Percentiles rank a stretch among this genome's conserved stretches.
These are phyloP conservation scores for Carassius auratus DNA, from an alignment of 2,113 vertebrate species.

Conservation along the genomic window DNA sequence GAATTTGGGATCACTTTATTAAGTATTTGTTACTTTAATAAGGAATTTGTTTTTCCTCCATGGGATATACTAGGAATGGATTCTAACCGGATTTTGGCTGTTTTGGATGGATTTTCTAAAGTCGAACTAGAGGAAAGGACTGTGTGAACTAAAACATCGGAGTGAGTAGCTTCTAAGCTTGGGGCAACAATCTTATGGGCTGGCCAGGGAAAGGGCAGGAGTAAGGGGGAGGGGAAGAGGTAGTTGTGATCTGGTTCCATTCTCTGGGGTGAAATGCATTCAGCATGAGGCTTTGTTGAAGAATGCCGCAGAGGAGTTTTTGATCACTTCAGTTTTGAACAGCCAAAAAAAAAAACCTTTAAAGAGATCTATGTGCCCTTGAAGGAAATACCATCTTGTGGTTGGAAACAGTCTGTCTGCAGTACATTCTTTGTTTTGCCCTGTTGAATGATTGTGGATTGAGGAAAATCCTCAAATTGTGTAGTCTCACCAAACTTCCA, in stretches of 20 bases:
- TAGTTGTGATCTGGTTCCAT: not conserved
- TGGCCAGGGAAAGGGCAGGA: conserved; percentile 23
- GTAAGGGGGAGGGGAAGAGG: conserved; percentile 70
- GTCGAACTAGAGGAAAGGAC: conserved; percentile 18
- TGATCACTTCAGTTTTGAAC: too few relatives aligned
- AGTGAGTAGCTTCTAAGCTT: conserved; percentile 54
- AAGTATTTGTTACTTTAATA: not conserved
- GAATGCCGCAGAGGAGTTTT: conserved; percentile 37
- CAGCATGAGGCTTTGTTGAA: conserved; percentile 53
- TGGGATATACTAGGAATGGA: conserved; percentile 2
- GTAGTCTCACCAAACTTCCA: conserved; percentile 53
- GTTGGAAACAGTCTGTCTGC: too few relatives aligned
- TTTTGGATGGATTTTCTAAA: conserved; percentile 19
- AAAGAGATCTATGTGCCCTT: too few relatives aligned
- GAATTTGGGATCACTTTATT: not conserved
- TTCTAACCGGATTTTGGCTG: not conserved
- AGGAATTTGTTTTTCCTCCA: not conserved
- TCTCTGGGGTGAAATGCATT: conserved; percentile 31
- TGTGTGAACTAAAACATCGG: conserved; percentile 31
- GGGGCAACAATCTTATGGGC: conserved; percentile 40
- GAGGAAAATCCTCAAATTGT: conserved; percentile 49
- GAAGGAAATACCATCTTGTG: too few relatives aligned
- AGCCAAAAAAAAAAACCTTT: too few relatives aligned
- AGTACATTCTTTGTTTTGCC: too few relatives aligned
- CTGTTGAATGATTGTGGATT: too few relatives aligned